Base-by-base conservation (phyloP, 1,140 invertebrate genomes). In the Hesperophylax magnus region DNA sequence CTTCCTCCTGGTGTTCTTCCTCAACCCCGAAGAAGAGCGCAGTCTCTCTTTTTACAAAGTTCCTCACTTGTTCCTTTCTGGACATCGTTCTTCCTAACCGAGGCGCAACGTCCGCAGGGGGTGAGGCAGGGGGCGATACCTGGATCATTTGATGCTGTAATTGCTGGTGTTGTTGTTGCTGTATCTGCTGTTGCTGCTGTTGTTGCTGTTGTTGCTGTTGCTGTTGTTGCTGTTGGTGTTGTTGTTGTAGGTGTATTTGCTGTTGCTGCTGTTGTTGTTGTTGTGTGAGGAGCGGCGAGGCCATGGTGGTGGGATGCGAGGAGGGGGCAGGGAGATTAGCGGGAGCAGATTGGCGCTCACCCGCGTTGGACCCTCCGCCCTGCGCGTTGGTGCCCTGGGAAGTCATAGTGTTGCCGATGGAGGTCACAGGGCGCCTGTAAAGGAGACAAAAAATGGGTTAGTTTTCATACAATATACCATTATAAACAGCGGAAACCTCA, bases 1-100 rank as follows among this genome's bases (percentile, higher is more conserved):
- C 93, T 82, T 92, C 89, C 39, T 91, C 90, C 87, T 95, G 94
- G 69, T 93, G 93, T 84, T 94, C 92, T 84, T 94, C 93, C 85
- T 95, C 92, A 47, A 96, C 93, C 8, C 95, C 95, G 86, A 96
- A 96, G 87, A 96, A 96, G 75, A 92, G 93, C 17, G 94, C 94
- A 18, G 94, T 95, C 86, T 95, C 94, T 80, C 92, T 91, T 85
- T 93, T 94, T 79, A 96, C 92, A 86, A 94, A 95, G 84, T 93
- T 91, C 79, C 87, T 88, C 52, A 89, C 87, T 54, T 87, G 86
- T 47, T 89, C 88, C 77, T 86, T 88, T 9, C 88, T 87, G 17
- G 88, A 85, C 52, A 87, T 87, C 3, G 88, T 87, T 77, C 90
- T 87, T 14, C 89, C 85, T 34, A 91, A 86, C 24, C 87, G 86